A percentile compares a stretch with the other conserved stretches of the same genome.
These are phyloP conservation scores for Drosophila navojoa DNA, from an alignment of 1,140 invertebrate genomes.

Conservation along the genomic window DNA sequence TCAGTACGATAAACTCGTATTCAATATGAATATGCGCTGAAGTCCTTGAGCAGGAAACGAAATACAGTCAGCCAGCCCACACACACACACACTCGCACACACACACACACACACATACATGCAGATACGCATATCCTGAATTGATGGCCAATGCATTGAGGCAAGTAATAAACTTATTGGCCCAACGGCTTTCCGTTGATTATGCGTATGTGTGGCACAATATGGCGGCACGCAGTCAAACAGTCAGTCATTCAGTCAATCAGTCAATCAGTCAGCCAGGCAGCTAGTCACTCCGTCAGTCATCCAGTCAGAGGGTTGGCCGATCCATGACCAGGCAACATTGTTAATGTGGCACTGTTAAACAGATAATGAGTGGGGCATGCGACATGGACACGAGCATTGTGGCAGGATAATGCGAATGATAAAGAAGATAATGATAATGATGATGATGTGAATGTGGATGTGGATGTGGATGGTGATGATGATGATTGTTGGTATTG, in stretches of 20 bases:
- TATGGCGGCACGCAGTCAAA: constrained; percentile 43
- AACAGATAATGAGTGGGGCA: constrained; percentile 73
- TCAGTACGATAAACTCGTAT: constrained; percentile 44
- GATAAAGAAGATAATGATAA: constrained; percentile 24
- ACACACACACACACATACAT: constrained; percentile 25
- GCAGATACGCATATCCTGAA: constrained; percentile 17
- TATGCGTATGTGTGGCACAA: constrained; percentile 64
- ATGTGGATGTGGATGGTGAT: constrained; percentile 12
- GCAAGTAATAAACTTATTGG: constrained; percentile 81
- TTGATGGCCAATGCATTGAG: constrained; percentile 74
- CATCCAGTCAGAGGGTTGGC: constrained; percentile 6
- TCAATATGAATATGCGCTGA: constrained; percentile 46
- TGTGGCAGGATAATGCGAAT: constrained; percentile 33
- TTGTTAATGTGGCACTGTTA: constrained; percentile 81
- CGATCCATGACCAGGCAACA: constrained; percentile 66
- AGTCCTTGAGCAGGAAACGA: constrained; percentile 49
- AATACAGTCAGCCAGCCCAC: constrained; percentile 10
- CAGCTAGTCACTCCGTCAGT: constrained; percentile 12
- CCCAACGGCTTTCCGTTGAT: constrained; percentile 68
- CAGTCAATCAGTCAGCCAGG: background rate
- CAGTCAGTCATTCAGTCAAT: constrained; percentile 11
- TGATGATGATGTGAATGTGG: constrained; percentile 4
- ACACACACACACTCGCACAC: too few relatives aligned
- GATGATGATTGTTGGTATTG: constrained; percentile 25
- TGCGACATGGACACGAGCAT: constrained; percentile 35